Conservation (phyloP, 2,797 vertebrate genomes). For the Semotilus atromaculatus region DNA sequence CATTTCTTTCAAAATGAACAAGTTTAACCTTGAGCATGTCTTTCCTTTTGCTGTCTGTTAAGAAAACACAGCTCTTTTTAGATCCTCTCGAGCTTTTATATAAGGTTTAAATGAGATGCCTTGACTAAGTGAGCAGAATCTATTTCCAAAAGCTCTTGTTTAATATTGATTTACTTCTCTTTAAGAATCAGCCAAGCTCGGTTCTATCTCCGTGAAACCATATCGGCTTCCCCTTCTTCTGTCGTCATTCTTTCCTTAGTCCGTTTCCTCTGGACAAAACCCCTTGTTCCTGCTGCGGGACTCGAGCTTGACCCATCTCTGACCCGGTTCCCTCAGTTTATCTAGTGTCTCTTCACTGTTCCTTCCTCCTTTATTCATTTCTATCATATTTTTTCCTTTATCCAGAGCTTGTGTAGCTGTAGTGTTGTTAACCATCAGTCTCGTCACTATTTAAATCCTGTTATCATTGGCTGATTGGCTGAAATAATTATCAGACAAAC, state of each 20-base stretch:
- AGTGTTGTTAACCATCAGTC: constrained; percentile 21
- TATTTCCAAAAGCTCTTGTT: not conserved
- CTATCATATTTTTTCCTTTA: constrained; percentile 48
- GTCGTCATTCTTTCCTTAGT: constrained; percentile 60
- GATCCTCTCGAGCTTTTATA: not conserved
- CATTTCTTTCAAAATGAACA: not conserved
- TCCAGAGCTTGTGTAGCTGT: constrained; percentile 6
- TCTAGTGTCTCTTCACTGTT: constrained; percentile 51
- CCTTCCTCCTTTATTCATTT: constrained; percentile 39
- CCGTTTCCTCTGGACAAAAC: constrained; percentile 62
- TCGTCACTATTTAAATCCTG: constrained; percentile 13
- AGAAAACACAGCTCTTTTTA: not conserved
- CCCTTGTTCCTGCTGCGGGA: constrained; percentile 25
- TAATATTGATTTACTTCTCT: not conserved
- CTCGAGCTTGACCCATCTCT: constrained; percentile 45
- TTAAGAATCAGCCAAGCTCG: not conserved
- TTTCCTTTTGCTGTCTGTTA: not conserved
- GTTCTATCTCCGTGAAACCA: constrained; percentile 13
- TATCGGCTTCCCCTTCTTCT: constrained; percentile 66
- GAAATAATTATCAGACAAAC: not conserved
- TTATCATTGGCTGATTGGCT: not conserved
- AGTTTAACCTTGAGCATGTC: not conserved
- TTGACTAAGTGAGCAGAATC: not conserved
- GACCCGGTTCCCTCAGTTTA: constrained; percentile 55
- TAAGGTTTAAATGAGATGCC: not conserved